Base-by-base conservation (phyloP, 1,140 invertebrate species). In the Aphelinus atriplicis region DNA sequence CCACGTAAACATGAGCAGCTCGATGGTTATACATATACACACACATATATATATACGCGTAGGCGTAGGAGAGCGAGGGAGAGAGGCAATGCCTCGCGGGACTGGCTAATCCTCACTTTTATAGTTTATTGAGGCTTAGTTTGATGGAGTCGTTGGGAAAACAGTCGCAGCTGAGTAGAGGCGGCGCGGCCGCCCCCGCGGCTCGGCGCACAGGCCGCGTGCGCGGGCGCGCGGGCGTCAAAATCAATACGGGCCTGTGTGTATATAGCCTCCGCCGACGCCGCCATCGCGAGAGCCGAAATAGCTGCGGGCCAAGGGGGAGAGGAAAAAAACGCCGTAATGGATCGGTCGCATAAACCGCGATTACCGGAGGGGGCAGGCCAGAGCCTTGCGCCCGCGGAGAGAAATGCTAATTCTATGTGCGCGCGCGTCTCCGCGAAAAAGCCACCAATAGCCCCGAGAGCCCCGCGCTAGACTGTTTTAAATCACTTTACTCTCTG, bases 111-210 rank as follows among this genome's bases (percentile, higher is more conserved):
- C 75, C 75, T 68, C 50, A 71, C 48, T 76, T 76, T 71, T 76
- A 76, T 76, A 76, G 69, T 76, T 76, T 76, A 76, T 76, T 76
- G 69, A 62, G 64, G 75, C 69, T 76, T 76, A 76, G 69, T 67
- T 76, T 76, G 75, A 76, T 76, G 75, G 75, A 76, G 75, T 76
- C 75, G 63, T 72, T 66, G 56, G 75, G 68, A 76, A 72, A 76
- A 72, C 69, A 76, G 75, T 46, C 75, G 64, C 69, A 72, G 75
- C 74, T 71, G 73, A 71, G 73, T 65, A 53, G 46, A 48, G 55
- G 57, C 56, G 26, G 7, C n/a, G 47, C 64, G 53, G 2, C 42
- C 42, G 55, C 55, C 3, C 53, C 10, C 65, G 26, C 48, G 3
- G 51, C 53, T 10, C 9, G 9, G 9, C 51, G 51, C 26, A 26